Evolutionary conservation across 2,797 vertebrate genomes (phyloP).

Genomic region (Hephaestus fuliginosus): DNA sequence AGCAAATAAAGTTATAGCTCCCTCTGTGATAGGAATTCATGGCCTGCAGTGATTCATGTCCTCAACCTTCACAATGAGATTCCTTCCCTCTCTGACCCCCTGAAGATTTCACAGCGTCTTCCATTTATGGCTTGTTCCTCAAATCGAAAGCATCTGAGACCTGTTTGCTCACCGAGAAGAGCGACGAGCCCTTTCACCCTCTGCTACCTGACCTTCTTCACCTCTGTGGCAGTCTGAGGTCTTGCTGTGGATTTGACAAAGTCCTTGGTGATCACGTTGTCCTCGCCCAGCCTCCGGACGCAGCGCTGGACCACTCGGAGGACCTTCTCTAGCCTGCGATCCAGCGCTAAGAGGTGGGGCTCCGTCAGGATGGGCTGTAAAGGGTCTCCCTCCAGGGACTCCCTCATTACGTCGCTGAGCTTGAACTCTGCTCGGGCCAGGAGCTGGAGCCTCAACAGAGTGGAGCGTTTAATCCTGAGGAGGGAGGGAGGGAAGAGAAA

Average conservation of each 20-base stretch:
- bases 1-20: conserved; percentile 17
- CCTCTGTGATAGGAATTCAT: conserved; percentile 28
- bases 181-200: neutral
- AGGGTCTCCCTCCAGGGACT: conserved; percentile 89
- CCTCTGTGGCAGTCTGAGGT: conserved; percentile 42
- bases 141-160: conserved; percentile 42
- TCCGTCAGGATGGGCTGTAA: conserved; percentile 91
- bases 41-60: conserved; percentile 16
- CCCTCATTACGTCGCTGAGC: conserved; percentile 94
- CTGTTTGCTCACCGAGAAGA: conserved; percentile 23
- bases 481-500: neutral
- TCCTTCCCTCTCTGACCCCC: conserved; percentile 11
- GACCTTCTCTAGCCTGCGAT: conserved; percentile 90
- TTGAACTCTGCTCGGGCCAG: conserved; percentile 85
- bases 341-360: conserved; percentile 92
- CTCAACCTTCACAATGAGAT: conserved; percentile 27
- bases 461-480: conserved; percentile 92
- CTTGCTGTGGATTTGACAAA: conserved; percentile 55
- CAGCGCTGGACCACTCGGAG: conserved; percentile 87
- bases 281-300: conserved; percentile 84
- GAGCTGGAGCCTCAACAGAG: conserved; percentile 89
- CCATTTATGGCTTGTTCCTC: conserved; percentile 54
- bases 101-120: conserved; percentile 42
- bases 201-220: conserved; percentile 68
- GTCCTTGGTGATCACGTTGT: conserved; percentile 86